These are phyloP conservation scores for Triplophysa yarkandensis DNA, from an alignment of 2,797 vertebrate species.

Conservation along the genomic window DNA sequence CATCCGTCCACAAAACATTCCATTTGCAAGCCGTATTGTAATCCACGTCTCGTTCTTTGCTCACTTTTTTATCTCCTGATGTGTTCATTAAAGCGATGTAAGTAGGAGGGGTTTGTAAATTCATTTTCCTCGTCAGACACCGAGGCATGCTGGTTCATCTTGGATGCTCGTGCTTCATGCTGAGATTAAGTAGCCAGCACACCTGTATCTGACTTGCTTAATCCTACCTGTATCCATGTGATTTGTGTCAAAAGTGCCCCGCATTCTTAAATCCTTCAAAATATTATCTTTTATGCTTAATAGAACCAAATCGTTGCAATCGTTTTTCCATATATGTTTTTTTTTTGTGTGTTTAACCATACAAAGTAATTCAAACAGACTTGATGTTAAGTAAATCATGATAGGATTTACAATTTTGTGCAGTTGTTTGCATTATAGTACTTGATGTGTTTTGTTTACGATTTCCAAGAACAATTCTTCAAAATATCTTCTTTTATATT, in stretches of 20 bases:
- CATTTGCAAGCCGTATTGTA: conserved; percentile 50
- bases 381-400: too few relatives aligned
- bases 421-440: too few relatives aligned
- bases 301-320: too few relatives aligned
- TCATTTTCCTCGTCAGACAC: conserved; percentile 55
- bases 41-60: conserved; percentile 29
- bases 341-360: too few relatives aligned
- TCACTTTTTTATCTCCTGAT: conserved; percentile 59
- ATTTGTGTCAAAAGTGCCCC: not conserved
- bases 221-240: not conserved
- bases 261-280: too few relatives aligned
- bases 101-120: conserved; percentile 61
- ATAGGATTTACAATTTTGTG: too few relatives aligned
- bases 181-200: conserved; percentile 9
- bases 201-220: not conserved
- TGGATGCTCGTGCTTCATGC: conserved; percentile 47
- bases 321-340: too few relatives aligned
- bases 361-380: too few relatives aligned
- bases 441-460: too few relatives aligned
- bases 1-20: conserved; percentile 8
- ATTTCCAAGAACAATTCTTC: too few relatives aligned
- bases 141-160: conserved; percentile 57
- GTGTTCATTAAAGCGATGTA: conserved; percentile 45
- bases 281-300: too few relatives aligned
- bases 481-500: too few relatives aligned